Conservation (phyloP, 2,113 vertebrate genomes). For the Elachura formosa region DNA sequence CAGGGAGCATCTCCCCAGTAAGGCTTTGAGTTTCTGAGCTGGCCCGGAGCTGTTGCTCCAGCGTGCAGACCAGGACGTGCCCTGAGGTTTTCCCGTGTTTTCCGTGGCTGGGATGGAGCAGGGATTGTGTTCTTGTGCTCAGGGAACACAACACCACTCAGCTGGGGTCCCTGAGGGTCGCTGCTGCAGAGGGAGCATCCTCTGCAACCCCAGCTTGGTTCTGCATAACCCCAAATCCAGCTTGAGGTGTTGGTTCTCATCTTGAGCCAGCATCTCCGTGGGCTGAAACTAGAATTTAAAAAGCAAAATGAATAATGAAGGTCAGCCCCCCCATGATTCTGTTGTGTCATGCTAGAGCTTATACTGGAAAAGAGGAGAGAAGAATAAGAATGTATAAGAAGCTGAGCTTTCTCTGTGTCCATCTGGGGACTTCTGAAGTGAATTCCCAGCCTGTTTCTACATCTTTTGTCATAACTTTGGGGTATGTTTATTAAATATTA, state of each 20-base stretch:
- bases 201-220: not conserved
- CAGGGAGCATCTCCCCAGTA: not conserved
- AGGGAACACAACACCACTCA: not conserved
- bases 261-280: not conserved
- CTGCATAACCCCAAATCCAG: accelerated
- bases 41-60: not conserved
- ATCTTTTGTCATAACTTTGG: not conserved
- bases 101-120: accelerated
- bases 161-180: not conserved
- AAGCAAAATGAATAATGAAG: not conserved
- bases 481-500: not conserved
- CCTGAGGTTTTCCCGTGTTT: not conserved
- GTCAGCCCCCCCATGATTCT: not conserved
- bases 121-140: not conserved
- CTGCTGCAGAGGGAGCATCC: not conserved
- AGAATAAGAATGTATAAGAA: not conserved
- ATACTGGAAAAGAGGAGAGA: not conserved
- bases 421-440: not conserved
- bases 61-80: not conserved
- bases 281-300: not conserved
- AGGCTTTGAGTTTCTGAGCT: not conserved
- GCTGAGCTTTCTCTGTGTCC: not conserved
- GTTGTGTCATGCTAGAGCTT: not conserved
- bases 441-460: not conserved
- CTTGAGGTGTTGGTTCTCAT: not conserved